Conservation (phyloP, 1,140 invertebrate genomes). For the Ceratosolen solmsi region DNA sequence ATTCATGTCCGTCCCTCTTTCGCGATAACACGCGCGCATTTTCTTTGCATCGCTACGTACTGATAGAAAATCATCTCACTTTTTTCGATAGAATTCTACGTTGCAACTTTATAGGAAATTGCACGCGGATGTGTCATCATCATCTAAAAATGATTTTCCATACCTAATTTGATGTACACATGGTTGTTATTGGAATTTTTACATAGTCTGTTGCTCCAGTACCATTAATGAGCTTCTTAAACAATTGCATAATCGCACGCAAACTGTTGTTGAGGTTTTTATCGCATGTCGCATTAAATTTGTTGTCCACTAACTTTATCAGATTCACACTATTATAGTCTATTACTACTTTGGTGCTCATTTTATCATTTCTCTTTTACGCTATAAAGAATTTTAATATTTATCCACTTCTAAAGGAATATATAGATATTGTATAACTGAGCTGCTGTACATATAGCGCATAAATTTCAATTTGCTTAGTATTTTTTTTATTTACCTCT, state of each 20-base stretch:
- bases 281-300: not conserved
- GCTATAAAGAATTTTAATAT: too few relatives aligned
- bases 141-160: not conserved
- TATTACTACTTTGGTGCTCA: too few relatives aligned
- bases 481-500: too few relatives aligned
- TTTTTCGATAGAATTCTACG: slow-evolving; percentile 36
- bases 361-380: too few relatives aligned
- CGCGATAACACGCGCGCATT: not conserved
- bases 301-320: too few relatives aligned
- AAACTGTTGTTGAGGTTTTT: too few relatives aligned
- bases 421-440: too few relatives aligned
- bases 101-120: slow-evolving; percentile 11
- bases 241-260: slow-evolving; percentile 18
- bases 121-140: not conserved
- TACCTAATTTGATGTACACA: not conserved
- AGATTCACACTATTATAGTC: too few relatives aligned
- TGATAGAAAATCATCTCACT: slow-evolving; percentile 29
- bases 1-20: not conserved
- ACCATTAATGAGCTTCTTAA: not conserved
- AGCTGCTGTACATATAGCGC: too few relatives aligned
- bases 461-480: too few relatives aligned
- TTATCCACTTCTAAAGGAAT: too few relatives aligned
- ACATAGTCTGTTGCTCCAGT: not conserved
- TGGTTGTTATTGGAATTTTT: not conserved
- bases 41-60: slow-evolving; percentile 20